A percentile compares a stretch with the other conserved stretches of the same genome.
Conservation (phyloP, 2,113 vertebrate species). For the Oreocharis arfaki region DNA sequence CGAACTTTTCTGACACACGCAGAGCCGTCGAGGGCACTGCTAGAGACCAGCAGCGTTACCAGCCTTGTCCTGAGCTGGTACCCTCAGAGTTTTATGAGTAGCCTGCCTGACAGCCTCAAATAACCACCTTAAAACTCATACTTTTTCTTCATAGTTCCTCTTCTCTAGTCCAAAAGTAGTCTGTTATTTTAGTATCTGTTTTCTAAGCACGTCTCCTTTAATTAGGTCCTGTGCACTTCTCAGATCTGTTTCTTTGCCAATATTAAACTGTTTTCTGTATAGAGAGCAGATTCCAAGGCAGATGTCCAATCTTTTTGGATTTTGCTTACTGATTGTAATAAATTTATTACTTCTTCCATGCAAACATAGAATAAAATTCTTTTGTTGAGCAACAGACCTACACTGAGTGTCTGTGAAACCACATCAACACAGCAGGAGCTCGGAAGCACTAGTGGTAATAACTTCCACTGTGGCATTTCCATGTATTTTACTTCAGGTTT, state of each 20-base stretch:
- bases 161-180: not conserved
- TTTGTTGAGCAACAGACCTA: slow-evolving; percentile 39
- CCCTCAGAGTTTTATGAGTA: not conserved
- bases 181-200: slow-evolving; percentile 20
- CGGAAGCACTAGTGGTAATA: not conserved
- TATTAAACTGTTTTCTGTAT: slow-evolving; percentile 44
- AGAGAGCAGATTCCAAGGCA: slow-evolving; percentile 49
- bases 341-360: slow-evolving; percentile 34
- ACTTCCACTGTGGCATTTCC: not conserved
- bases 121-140: not conserved
- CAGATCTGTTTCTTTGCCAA: slow-evolving; percentile 47
- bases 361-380: slow-evolving; percentile 32
- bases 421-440: not conserved
- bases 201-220: slow-evolving; percentile 51
- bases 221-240: slow-evolving; percentile 32
- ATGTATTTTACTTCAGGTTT: not conserved
- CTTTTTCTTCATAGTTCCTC: not conserved
- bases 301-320: slow-evolving; percentile 54
- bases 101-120: not conserved
- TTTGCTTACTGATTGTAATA: slow-evolving; percentile 41
- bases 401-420: not conserved
- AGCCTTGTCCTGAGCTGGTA: not conserved
- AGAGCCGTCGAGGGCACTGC: not conserved
- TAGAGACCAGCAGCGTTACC: not conserved
- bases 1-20: not conserved